Percentiles rank a stretch among this genome's conserved stretches.
Evolutionary conservation across 2,113 vertebrate genomes (phyloP).

Genomic region (Arvicanthis niloticus): DNA sequence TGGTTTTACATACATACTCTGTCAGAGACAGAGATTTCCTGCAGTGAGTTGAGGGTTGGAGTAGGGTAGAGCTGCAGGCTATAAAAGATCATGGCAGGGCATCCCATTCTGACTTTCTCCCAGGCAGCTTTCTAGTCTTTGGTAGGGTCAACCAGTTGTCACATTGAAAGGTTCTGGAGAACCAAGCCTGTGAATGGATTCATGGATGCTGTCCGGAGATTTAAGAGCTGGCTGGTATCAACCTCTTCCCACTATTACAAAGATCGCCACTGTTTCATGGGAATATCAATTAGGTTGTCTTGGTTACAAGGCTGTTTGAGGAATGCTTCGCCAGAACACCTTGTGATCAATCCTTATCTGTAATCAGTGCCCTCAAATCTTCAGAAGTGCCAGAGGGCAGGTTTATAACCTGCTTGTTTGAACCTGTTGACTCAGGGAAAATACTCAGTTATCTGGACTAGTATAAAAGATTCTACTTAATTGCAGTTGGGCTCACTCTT

Average conservation of each 20-base stretch:
- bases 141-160: background rate
- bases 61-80: too few relatives aligned
- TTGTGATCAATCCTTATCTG: background rate
- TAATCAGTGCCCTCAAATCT: too few relatives aligned
- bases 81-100: background rate
- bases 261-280: too few relatives aligned
- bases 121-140: background rate
- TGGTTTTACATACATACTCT: background rate
- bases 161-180: background rate
- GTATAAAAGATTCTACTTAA: too few relatives aligned
- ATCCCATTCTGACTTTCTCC: background rate
- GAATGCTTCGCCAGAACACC: background rate
- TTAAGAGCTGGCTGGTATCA: background rate
- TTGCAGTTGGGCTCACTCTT: background rate
- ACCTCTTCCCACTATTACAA: background rate
- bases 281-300: too few relatives aligned
- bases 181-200: background rate
- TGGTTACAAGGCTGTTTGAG: background rate
- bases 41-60: background rate
- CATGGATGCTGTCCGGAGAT: too few relatives aligned
- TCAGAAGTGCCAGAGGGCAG: background rate
- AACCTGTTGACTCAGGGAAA: background rate
- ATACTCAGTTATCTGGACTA: background rate
- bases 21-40: background rate
- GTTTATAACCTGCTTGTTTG: background rate